Evolutionary conservation across 2,113 vertebrate genomes (phyloP), one percentile per base, ranked within the genome.

Genomic region (Calidris pygmaea): DNA sequence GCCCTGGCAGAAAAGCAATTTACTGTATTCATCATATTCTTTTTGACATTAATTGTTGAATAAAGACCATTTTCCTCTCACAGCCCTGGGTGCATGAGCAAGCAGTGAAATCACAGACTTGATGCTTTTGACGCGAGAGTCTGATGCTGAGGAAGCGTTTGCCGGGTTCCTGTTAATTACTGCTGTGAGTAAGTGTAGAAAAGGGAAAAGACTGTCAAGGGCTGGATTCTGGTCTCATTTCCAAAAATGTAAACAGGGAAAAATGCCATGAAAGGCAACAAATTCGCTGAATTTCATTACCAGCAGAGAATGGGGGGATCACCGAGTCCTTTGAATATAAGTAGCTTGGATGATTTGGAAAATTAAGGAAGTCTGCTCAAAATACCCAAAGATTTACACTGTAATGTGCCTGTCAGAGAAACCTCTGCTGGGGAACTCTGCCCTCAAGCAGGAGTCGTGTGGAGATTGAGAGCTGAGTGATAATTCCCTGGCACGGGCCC

Each of bases 81-180:
- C 6, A 9, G 88, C n/a, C 58, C 14, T 2, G 73, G 34, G 60
- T 60, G 24, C 68, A 27, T 37, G 71, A 87, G 91, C 91, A 89
- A 81, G 84, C 87, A 74, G 77, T 66, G 84, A 87, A 91, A 83
- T 89, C 86, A 96, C 76, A 58, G 66, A 17, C 39, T n/a, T 21
- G 53, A 48, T 56, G 81, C 59, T 89, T 95, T 79, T 83, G 77
- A 79, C 13, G 30, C 45, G 34, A 87, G 83, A 81, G 65, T 35
- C 67, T 90, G 83, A 86, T 94, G 83, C 53, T 62, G 78, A 58
- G 71, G 67, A 89, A 91, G 71, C 10, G 2, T 76, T 87, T 71
- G n/a, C 58, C n/a, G 71, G 12, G 29, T 59, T 91, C 63, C 15
- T 20, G 18, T n/a, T 76, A 89, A 92, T 91, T 66, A 59, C 32